Evolutionary conservation across 2,113 vertebrate genomes (phyloP).

Genomic region (Rynchops niger): DNA sequence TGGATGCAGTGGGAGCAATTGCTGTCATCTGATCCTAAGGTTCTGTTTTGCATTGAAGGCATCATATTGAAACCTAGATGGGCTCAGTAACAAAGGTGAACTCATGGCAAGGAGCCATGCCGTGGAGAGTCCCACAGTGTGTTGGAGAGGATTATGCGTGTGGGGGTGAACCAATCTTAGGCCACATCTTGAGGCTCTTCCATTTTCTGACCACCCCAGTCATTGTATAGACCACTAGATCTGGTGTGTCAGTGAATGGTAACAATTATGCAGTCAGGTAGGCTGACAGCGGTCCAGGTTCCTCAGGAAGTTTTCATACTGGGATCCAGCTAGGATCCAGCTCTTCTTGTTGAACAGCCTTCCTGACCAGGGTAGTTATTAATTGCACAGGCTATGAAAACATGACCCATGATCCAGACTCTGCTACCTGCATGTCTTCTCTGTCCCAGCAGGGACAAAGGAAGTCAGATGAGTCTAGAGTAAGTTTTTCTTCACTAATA

Average conservation of each 20-base stretch:
- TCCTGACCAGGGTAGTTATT: background rate
- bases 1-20: background rate
- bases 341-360: background rate
- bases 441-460: background rate
- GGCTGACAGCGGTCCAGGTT: background rate
- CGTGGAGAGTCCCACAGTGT: background rate
- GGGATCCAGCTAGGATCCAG: background rate
- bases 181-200: background rate
- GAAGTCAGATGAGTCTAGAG: background rate
- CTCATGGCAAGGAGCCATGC: background rate
- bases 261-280: background rate
- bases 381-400: background rate
- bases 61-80: background rate
- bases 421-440: background rate
- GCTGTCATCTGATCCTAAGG: background rate
- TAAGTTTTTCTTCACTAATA: background rate
- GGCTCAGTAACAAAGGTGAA: background rate
- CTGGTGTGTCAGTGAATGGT: too few species aligned
- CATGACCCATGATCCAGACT: accelerated
- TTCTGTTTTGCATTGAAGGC: background rate
- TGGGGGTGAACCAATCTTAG: background rate
- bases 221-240: background rate
- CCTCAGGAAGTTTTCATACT: background rate
- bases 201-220: background rate
- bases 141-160: background rate